Base-by-base conservation (phyloP, 2,888 invertebrate genomes). In the Spodoptera littoralis region DNA sequence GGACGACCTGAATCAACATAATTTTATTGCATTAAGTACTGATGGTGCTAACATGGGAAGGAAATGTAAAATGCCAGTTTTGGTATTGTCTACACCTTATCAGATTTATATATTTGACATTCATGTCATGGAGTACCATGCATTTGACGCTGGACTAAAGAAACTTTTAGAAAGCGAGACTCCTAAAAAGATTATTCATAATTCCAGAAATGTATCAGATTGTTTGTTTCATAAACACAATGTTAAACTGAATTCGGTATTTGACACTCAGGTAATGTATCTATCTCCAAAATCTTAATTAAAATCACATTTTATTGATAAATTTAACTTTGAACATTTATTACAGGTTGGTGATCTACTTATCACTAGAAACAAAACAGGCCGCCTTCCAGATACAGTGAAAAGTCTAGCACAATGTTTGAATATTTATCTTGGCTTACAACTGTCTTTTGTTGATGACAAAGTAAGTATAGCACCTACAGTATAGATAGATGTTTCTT, bases 121-220 rank as follows among this genome's bases (percentile, higher is more conserved):
- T 53, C 92, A 95, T 86, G 93, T 90, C 6, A 92, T 95, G 90
- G 93, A 94, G 69, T 89, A 89, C 74, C 91, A 90, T 83, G 94
- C 91, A 24, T 95, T 95, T 88, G 92, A 93, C 78, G 90, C 88
- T 65, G 95, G 95, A 2, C 81, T 96, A 6, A 92, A 90, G 71
- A 87, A 92, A 49, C 74, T 95, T 4, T 85, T 95, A 56, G 92
- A 94, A 78, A 88, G 89, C 86, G 90, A 90, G 42, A 81, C 76
- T 54, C 92, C 95, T 36, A 92, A 94, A 60, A 95, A 96, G 88
- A 95, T 96, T 72, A 90, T 96, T 41, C 96, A 96, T 89, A 95
- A 96, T 80, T 95, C 95, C 70, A 90, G 96, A 65, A 91, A 92
- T 70, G 81, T 95, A 60, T 95, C 96, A 0, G 96, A 96, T 80